Conservation (phyloP, 2,888 invertebrate species). For the Xestia rhomboidea region DNA sequence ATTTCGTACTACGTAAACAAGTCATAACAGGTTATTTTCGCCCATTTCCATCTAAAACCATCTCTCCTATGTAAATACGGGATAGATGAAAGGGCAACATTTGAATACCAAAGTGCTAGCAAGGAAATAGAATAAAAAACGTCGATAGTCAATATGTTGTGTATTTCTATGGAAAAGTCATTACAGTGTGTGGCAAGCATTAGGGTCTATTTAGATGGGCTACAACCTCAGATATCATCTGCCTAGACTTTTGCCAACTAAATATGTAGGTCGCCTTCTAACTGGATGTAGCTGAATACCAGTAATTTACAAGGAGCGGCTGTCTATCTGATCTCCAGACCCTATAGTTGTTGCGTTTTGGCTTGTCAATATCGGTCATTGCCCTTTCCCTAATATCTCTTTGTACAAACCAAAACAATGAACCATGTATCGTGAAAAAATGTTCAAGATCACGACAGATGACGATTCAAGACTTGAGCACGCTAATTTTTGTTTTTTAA, state of each 20-base stretch:
- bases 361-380: too few relatives aligned
- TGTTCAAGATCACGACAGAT: too few relatives aligned
- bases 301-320: not conserved
- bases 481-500: too few relatives aligned
- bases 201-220: not conserved
- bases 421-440: too few relatives aligned
- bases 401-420: too few relatives aligned
- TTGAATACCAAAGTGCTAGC: slow-evolving; percentile 30
- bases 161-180: slow-evolving; percentile 16
- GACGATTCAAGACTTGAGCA: too few relatives aligned
- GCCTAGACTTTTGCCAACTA: not conserved
- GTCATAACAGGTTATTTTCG: slow-evolving; percentile 6
- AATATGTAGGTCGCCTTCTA: not conserved
- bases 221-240: not conserved
- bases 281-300: not conserved
- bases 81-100: slow-evolving; percentile 29
- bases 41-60: slow-evolving; percentile 9
- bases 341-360: too few relatives aligned
- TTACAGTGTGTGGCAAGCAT: not conserved
- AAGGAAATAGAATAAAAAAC: slow-evolving; percentile 41
- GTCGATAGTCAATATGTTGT: slow-evolving; percentile 25
- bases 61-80: slow-evolving; percentile 22
- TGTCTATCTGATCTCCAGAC: too few relatives aligned
- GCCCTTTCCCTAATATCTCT: too few relatives aligned
- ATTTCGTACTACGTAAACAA: not conserved